Evolutionary conservation across 2,888 invertebrate genomes (phyloP).

Genomic region (Ochropleura leucogaster): DNA sequence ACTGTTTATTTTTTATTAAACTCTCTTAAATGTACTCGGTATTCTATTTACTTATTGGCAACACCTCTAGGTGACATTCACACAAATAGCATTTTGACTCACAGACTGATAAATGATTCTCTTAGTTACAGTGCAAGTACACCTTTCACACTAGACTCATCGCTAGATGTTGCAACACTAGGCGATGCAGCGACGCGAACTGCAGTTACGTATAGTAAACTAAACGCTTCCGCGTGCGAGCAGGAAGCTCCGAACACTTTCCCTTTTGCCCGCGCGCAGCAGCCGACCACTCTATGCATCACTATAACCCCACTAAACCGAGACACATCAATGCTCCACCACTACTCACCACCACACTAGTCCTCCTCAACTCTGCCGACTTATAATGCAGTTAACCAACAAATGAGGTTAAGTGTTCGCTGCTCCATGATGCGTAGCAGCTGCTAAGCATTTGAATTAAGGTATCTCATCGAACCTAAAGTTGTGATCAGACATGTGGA

Average conservation of each 20-base stretch:
- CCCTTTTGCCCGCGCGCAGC: constrained; percentile 90
- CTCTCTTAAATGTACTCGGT: too few species aligned
- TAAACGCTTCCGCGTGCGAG: constrained; percentile 88
- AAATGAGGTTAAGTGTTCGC: constrained; percentile 87
- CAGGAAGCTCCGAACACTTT: constrained; percentile 89
- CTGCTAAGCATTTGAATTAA: constrained; percentile 83
- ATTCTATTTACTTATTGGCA: background rate
- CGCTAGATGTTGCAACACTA: constrained; percentile 65
- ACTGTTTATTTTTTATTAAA: background rate
- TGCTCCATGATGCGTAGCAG: constrained; percentile 84
- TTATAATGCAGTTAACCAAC: constrained; percentile 87
- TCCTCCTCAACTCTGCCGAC: constrained; percentile 71
- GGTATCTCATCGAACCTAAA: constrained; percentile 73
- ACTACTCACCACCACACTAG: constrained; percentile 48
- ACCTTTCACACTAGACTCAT: constrained; percentile 63
- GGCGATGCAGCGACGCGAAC: constrained; percentile 72
- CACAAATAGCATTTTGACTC: constrained; percentile 42
- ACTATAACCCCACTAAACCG: constrained; percentile 79
- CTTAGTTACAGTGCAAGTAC: constrained; percentile 29
- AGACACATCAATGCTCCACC: constrained; percentile 60
- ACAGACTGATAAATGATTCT: constrained; percentile 51
- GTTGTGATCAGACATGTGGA: constrained; percentile 72
- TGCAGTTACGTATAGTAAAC: constrained; percentile 84
- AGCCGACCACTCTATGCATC: constrained; percentile 85
- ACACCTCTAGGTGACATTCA: constrained; percentile 14